These are phyloP conservation scores for Arbacia lixula DNA, from an alignment of 53 echinoderm and acorn worm genomes.

Conservation along the genomic window DNA sequence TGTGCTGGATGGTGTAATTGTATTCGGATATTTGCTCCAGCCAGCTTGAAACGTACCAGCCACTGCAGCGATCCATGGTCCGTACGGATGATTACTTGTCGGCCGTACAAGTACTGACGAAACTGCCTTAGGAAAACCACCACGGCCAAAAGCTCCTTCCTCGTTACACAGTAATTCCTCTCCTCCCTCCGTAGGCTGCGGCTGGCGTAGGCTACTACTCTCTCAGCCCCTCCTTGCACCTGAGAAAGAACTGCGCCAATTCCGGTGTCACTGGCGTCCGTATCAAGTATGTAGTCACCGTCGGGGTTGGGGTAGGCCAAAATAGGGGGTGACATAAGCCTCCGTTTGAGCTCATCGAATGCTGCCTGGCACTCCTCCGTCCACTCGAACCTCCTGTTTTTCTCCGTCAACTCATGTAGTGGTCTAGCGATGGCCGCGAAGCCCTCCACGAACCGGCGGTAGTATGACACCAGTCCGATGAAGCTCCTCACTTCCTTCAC, in stretches of 20 bases:
- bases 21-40: conserved; percentile 21
- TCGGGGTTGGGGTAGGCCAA: conserved; percentile 47
- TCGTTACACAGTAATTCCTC: conserved; percentile 65
- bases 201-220: conserved; percentile 57
- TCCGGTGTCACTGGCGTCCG: conserved; percentile 54
- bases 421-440: conserved; percentile 54
- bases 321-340: conserved; percentile 44
- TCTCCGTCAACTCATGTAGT: conserved; percentile 58
- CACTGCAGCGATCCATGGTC: conserved; percentile 62
- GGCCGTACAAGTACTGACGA: conserved; percentile 45
- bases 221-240: conserved; percentile 49
- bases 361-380: conserved; percentile 32
- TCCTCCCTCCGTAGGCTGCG: conserved; percentile 51
- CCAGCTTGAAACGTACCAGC: conserved; percentile 56
- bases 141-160: conserved; percentile 48
- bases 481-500: conserved; percentile 59
- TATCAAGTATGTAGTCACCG: conserved; percentile 49
- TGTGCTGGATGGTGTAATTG: conserved; percentile 8
- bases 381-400: conserved; percentile 37
- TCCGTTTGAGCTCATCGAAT: conserved; percentile 24
- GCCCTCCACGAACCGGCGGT: conserved; percentile 48
- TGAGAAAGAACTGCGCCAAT: conserved; percentile 62
- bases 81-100: conserved; percentile 30
- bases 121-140: conserved; percentile 27
- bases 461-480: conserved; percentile 57